Evolutionary conservation across 2,888 invertebrate genomes (phyloP), one percentile per base, ranked within the genome.

Genomic region (Phymatocera aterrima): DNA sequence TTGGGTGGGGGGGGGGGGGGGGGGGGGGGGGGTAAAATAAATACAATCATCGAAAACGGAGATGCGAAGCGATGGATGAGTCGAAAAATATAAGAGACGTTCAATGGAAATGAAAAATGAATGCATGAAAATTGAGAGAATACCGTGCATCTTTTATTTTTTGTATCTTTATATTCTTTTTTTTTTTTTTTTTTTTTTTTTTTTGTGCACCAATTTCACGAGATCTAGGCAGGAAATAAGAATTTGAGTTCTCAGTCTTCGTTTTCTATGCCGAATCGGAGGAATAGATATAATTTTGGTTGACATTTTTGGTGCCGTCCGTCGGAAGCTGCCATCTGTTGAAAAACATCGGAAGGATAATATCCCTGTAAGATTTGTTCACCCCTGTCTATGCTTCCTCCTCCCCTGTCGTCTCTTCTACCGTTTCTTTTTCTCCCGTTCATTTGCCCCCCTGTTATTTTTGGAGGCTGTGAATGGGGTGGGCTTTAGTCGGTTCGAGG

Each of bases 271-370:
- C 21, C 10, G 3, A 37, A n/a, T 61, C 18, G 5, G 37, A n/a
- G 6, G 15, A 18, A 37, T 18, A 37, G 10, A n/a, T n/a, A n/a
- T 24, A 54, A 18, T 21, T 57, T 61, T 61, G 8, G 12, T 4
- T 15, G 3, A 43, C 12, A 28, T 28, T 43, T 68, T 18, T 10
- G 31, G 18, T n/a, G 21, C 12, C 21, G 2, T 18, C 48, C 21
- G 72, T 2, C 2, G 18, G 5, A 72, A 12, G 51, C 51, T 51
- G 88, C 85, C 88, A 89, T 88, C 89, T 87, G 80, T 81, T 83
- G 86, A 84, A 75, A 81, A 83, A 84, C 79, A 79, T 60, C 65
- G 48, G 81, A 87, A 89, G 84, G 78, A 54, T 70, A 77, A 78
- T 77, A 65, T 81, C 80, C 82, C 84, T n/a, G 68, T 4, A 6